Evolutionary conservation across 2,888 invertebrate genomes (phyloP).

Genomic region (Mythimna ferrago): DNA sequence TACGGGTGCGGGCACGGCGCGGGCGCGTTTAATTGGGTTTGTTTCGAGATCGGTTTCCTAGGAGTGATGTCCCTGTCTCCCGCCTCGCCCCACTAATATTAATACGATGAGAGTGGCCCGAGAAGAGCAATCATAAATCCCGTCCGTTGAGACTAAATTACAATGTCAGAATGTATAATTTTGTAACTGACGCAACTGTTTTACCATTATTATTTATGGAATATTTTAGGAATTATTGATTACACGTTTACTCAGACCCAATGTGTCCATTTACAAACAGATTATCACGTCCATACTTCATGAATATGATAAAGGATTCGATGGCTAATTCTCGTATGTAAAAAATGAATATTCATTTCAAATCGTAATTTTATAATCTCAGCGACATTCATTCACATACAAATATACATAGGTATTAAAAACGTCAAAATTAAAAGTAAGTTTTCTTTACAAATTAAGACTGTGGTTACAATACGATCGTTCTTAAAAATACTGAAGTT

Average conservation of each 20-base stretch:
- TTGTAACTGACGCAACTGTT: conserved; percentile 60
- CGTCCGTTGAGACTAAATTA: conserved; percentile 71
- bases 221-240: neutral
- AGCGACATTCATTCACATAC: too few species aligned
- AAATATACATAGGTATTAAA: too few species aligned
- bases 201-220: conserved; percentile 50
- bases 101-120: conserved; percentile 68
- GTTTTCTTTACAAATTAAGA: too few species aligned
- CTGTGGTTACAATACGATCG: too few species aligned
- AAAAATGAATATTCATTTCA: too few species aligned
- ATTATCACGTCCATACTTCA: neutral
- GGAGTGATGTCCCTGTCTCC: conserved; percentile 61
- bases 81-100: conserved; percentile 65
- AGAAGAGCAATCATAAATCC: conserved; percentile 75
- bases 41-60: conserved; percentile 71
- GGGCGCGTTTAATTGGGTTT: conserved; percentile 74
- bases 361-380: too few species aligned
- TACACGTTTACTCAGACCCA: neutral
- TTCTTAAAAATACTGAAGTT: too few species aligned
- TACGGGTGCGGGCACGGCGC: conserved; percentile 54
- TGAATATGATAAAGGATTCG: too few species aligned
- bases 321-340: too few species aligned
- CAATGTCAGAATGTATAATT: conserved; percentile 70
- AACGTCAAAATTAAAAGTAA: too few species aligned
- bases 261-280: neutral